Evolutionary conservation across 2,113 vertebrate species (phyloP).

Genomic region (Oxyruncus cristatus): DNA sequence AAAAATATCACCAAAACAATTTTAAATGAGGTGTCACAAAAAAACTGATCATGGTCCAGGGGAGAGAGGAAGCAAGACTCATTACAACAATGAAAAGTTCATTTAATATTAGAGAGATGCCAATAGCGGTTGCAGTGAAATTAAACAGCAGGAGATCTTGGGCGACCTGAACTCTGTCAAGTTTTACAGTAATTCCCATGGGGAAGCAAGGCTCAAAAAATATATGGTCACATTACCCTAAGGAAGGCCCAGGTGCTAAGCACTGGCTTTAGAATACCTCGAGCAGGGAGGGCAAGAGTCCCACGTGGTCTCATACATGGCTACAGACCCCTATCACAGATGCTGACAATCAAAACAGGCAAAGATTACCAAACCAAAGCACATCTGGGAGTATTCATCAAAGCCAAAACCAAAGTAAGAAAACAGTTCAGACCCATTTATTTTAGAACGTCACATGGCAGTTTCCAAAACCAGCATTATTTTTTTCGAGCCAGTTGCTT

Average conservation of each 20-base stretch:
- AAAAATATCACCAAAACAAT: not conserved
- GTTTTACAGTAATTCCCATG: not conserved
- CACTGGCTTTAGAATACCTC: not conserved
- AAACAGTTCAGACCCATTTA: not conserved
- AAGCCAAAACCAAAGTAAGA: conserved; percentile 1
- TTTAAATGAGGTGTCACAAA: not conserved
- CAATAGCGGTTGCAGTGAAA: conserved; percentile 34
- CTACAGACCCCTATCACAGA: not conserved
- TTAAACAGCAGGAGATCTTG: conserved; percentile 30
- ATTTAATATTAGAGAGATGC: conserved; percentile 11
- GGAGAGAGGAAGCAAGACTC: not conserved
- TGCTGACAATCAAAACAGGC: not conserved
- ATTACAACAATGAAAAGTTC: not conserved
- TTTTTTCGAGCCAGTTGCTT: conserved; percentile 29
- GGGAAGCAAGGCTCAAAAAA: not conserved
- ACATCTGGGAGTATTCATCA: not conserved
- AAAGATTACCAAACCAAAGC: not conserved
- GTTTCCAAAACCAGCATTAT: not conserved
- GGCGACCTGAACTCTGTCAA: not conserved
- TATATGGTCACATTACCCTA: not conserved
- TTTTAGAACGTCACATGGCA: not conserved
- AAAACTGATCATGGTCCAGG: not conserved
- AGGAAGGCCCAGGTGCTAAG: not conserved
- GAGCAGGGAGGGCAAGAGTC: fast-evolving
- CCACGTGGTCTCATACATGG: fast-evolving